These are phyloP conservation scores for Odontothrips loti DNA, from an alignment of 2,888 invertebrate species.

Conservation along the genomic window DNA sequence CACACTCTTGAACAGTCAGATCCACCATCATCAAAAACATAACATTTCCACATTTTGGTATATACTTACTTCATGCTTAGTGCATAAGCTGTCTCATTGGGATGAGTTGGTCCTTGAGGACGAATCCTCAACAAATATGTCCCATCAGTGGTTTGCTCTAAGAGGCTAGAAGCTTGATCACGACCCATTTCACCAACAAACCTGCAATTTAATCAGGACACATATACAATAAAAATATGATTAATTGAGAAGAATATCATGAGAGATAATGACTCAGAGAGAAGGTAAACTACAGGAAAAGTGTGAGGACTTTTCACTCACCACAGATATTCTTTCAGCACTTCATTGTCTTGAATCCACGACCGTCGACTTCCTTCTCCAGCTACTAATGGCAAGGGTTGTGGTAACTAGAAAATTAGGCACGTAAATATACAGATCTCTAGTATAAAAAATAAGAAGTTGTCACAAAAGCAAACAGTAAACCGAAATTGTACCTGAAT, in stretches of 20 bases:
- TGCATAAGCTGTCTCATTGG: slow-evolving; percentile 72
- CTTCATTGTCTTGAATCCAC: slow-evolving; percentile 40
- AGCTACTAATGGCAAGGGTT: neutral
- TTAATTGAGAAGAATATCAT: slow-evolving; percentile 11
- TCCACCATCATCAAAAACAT: neutral
- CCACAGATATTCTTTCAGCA: slow-evolving; percentile 54
- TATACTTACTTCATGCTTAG: slow-evolving; percentile 72
- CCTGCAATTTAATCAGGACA: slow-evolving; percentile 49
- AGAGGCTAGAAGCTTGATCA: slow-evolving; percentile 66
- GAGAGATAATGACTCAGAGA: slow-evolving; percentile 27
- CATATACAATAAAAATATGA: slow-evolving; percentile 27
- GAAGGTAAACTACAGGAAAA: neutral
- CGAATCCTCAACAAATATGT: slow-evolving; percentile 81
- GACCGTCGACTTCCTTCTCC: neutral
- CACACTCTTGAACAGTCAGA: slow-evolving; percentile 31
- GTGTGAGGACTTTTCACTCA: slow-evolving; percentile 39
- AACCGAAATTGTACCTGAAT: neutral
- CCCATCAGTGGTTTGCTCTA: slow-evolving; percentile 75
- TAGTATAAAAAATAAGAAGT: neutral
- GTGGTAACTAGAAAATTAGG: neutral
- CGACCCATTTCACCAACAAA: slow-evolving; percentile 87
- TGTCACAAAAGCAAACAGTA: no score
- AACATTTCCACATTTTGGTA: neutral
- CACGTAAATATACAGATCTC: neutral
- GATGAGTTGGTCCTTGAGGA: slow-evolving; percentile 60